Conservation (phyloP, 92 coral and sea anemone genomes). For the Ricordea florida region DNA sequence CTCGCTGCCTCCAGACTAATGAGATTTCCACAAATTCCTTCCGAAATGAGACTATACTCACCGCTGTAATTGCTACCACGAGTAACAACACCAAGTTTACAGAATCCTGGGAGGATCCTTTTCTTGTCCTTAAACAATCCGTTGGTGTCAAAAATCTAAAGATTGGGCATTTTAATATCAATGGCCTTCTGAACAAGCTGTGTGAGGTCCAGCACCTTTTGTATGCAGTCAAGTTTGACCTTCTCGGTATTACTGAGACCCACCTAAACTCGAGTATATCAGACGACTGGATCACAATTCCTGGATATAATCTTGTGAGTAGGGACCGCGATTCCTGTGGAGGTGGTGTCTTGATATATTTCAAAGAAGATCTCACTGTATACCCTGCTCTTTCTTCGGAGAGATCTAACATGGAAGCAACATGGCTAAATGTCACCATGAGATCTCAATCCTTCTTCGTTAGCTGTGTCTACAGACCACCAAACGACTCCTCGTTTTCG, state of each 20-base stretch:
- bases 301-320: constrained; percentile 11
- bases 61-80: neutral
- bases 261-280: neutral
- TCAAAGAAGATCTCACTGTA: constrained; percentile 1
- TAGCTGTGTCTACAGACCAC: constrained; percentile 28
- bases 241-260: constrained; percentile 18
- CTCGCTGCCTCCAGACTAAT: neutral
- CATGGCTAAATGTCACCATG: constrained; percentile 23
- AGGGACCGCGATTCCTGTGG: neutral
- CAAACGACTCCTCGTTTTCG: constrained; percentile 35
- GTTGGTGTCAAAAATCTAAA: neutral
- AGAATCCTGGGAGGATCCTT: neutral
- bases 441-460: constrained; percentile 20
- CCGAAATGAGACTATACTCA: neutral
- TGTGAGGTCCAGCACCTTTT: neutral
- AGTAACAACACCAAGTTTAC: neutral
- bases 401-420: neutral
- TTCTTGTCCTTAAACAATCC: neutral
- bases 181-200: neutral
- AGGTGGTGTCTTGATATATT: constrained; percentile 18
- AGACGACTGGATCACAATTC: neutral
- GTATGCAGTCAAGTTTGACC: neutral
- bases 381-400: constrained; percentile 4
- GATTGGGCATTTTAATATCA: neutral
- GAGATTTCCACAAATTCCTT: neutral